A percentile compares a stretch with the other conserved stretches of the same genome.
Evolutionary conservation across 2,797 vertebrate species (phyloP).

Genomic region (Melopsittacus undulatus): DNA sequence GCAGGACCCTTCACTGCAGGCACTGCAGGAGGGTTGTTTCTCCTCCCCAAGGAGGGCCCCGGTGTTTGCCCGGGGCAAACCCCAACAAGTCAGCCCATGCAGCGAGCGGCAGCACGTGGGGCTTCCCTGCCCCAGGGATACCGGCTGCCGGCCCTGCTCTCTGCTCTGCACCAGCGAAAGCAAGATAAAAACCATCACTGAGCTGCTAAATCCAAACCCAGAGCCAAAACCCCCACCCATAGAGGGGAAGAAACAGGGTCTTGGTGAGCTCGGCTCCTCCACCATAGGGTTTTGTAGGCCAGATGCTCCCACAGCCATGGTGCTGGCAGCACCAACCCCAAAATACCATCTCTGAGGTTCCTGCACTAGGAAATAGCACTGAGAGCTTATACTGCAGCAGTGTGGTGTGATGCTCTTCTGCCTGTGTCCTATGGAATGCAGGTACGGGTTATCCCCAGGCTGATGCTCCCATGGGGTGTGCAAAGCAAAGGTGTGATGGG

Average conservation of each 20-base stretch:
- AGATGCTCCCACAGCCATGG: neutral
- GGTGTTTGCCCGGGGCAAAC: rapidly evolving
- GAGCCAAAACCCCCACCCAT: neutral
- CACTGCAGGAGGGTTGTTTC: neutral
- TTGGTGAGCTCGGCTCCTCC: rapidly evolving
- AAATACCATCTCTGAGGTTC: neutral
- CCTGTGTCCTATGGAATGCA: rapidly evolving
- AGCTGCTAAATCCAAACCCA: neutral
- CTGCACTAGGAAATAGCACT: rapidly evolving
- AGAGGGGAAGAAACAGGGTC: neutral
- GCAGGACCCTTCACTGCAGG: neutral
- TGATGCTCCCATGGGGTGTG: neutral
- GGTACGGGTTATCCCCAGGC: rapidly evolving
- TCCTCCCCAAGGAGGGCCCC: neutral
- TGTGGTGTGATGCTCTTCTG: rapidly evolving
- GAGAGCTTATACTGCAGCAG: rapidly evolving
- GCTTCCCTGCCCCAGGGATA: neutral
- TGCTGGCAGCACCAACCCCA: neutral
- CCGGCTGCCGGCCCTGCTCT: neutral
- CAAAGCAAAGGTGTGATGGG: neutral
- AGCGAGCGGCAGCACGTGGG: neutral
- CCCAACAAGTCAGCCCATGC: slow-evolving; percentile 39
- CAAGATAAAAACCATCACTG: neutral
- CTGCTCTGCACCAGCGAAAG: neutral
- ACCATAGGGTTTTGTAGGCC: rapidly evolving